Conservation (phyloP, 2,797 vertebrate species). For the Chromobotia macracanthus region DNA sequence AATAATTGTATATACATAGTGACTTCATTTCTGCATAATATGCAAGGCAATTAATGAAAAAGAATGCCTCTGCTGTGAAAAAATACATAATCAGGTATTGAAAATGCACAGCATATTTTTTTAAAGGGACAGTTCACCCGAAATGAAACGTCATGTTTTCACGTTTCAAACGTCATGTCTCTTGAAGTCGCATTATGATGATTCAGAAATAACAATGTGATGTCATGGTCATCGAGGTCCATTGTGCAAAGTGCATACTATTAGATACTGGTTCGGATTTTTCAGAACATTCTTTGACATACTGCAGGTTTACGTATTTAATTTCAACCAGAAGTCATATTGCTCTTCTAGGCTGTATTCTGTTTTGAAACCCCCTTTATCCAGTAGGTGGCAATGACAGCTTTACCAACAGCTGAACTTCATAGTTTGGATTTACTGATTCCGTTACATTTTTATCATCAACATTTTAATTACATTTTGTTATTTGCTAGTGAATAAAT, state of each 20-base stretch:
- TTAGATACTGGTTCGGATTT: not conserved
- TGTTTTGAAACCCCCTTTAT: not conserved
- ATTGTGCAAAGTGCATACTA: not conserved
- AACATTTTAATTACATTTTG: not conserved
- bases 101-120: too few relatives aligned
- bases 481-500: slow-evolving; percentile 6
- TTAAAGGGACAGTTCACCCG: too few relatives aligned
- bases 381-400: slow-evolving; percentile 49
- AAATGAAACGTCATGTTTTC: too few relatives aligned
- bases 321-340: not conserved
- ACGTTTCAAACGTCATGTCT: too few relatives aligned
- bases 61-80: too few relatives aligned
- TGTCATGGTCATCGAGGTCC: too few relatives aligned
- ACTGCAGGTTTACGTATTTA: too few relatives aligned
- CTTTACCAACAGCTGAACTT: not conserved
- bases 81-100: not conserved
- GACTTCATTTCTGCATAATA: too few relatives aligned
- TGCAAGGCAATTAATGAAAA: too few relatives aligned
- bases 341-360: not conserved
- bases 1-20: too few relatives aligned
- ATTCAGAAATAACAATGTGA: not conserved
- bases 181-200: too few relatives aligned
- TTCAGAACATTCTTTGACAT: not conserved
- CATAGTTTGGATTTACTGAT: not conserved
- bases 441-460: not conserved